phyloP scores from a whole-genome alignment of 2,797 vertebrate species.

The Neopelma chrysocephalum region DNA sequence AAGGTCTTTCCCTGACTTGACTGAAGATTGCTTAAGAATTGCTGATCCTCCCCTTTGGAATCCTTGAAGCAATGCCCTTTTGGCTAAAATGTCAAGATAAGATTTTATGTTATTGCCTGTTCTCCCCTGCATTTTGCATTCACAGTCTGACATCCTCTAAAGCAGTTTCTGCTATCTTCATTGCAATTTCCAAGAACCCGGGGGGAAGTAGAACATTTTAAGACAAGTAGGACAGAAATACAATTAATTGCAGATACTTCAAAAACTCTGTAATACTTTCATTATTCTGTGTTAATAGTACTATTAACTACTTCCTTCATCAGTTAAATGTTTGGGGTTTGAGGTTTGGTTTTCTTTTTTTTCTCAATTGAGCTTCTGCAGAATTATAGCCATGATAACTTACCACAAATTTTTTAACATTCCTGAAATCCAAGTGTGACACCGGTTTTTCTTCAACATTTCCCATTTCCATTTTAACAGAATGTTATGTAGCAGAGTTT shows the following conservation, averaged over 20 bases:
- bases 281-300: background rate
- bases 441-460: background rate
- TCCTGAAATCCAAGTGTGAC: background rate
- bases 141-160: background rate
- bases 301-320: constrained; percentile 5
- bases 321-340: background rate
- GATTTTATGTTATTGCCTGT: background rate
- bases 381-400: background rate
- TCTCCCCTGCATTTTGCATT: background rate
- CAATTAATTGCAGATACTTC: background rate
- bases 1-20: background rate
- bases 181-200: background rate
- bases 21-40: background rate
- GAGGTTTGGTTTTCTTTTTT: too few relatives aligned
- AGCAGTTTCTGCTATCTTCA: background rate
- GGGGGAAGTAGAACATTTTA: background rate
- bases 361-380: background rate
- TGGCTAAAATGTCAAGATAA: background rate
- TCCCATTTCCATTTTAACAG: background rate
- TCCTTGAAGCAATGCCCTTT: background rate
- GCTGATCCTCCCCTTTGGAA: background rate
- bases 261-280: background rate
- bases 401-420: background rate
- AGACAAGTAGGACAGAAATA: background rate
- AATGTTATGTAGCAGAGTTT: background rate